Conservation (phyloP, 2,797 vertebrate genomes). For the Champsocephalus gunnari region DNA sequence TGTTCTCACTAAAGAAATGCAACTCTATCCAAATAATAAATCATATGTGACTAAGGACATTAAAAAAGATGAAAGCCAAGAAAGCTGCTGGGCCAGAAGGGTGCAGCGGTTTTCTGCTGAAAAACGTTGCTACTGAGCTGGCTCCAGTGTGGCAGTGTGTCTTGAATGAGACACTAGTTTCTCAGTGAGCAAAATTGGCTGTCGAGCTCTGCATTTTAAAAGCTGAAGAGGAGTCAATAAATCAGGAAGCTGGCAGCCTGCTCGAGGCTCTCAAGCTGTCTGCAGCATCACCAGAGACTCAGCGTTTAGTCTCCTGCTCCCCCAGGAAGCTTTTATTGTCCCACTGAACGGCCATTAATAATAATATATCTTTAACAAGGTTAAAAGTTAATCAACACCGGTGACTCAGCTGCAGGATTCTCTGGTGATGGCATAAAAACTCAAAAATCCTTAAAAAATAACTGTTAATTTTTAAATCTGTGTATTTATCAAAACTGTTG, state of each 20-base stretch:
- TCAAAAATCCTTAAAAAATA: neutral
- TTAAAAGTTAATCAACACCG: slow-evolving; percentile 31
- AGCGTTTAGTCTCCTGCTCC: slow-evolving; percentile 17
- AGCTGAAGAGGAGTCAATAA: slow-evolving; percentile 52
- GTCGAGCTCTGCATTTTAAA: slow-evolving; percentile 22
- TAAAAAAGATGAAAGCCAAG: no score
- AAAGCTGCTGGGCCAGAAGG: no score
- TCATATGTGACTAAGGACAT: no score
- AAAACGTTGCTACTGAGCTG: no score
- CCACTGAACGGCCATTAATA: neutral
- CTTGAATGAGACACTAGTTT: slow-evolving; percentile 24
- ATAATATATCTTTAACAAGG: neutral
- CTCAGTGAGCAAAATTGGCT: neutral
- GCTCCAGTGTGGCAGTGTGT: no score
- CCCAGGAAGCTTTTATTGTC: slow-evolving; percentile 10
- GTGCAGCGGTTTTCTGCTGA: no score
- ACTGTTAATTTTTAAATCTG: no score
- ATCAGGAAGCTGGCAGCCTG: slow-evolving; percentile 40
- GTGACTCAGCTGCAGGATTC: slow-evolving; percentile 26
- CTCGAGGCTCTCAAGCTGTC: slow-evolving; percentile 54
- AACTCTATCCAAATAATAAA: no score
- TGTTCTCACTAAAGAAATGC: no score
- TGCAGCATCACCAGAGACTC: slow-evolving; percentile 36
- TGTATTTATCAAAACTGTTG: no score
- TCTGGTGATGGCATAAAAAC: neutral